These are phyloP conservation scores for Eubucco bourcierii DNA, from an alignment of 2,113 vertebrate species.

Conservation along the genomic window DNA sequence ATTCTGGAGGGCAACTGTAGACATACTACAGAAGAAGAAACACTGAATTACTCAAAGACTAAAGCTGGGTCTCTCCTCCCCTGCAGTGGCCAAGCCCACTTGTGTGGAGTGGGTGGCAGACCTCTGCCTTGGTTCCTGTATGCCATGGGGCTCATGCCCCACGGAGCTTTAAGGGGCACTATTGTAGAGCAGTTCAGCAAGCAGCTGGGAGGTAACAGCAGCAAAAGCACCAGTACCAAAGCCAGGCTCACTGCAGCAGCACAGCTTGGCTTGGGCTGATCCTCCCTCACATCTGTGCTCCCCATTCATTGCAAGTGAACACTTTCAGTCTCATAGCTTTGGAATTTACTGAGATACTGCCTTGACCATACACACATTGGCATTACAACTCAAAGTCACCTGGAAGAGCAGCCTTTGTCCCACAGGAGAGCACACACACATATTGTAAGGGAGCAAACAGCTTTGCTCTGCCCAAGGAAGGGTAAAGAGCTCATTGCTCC, in stretches of 20 bases:
- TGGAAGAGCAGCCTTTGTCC: not conserved
- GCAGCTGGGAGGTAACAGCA: not conserved
- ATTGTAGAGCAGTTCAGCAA: not conserved
- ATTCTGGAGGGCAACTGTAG: not conserved
- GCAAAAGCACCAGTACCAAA: not conserved
- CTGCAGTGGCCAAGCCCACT: not conserved
- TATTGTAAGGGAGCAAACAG: not conserved
- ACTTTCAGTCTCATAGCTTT: not conserved
- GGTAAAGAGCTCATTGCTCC: not conserved
- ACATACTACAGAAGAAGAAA: not conserved
- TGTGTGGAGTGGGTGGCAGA: fast-evolving
- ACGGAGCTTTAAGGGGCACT: not conserved
- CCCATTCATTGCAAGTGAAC: not conserved
- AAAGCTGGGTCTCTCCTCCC: not conserved
- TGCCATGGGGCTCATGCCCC: not conserved
- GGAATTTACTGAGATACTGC: not conserved
- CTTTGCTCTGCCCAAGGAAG: not conserved
- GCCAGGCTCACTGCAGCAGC: not conserved
- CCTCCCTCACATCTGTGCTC: fast-evolving
- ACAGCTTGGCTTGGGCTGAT: not conserved
- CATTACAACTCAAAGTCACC: not conserved
- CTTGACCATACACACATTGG: not conserved
- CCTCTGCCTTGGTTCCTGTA: not conserved
- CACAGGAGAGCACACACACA: not conserved
- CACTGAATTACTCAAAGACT: not conserved